phyloP scores from a whole-genome alignment of 2,113 vertebrate species.

The Gopherus evgoodei region DNA sequence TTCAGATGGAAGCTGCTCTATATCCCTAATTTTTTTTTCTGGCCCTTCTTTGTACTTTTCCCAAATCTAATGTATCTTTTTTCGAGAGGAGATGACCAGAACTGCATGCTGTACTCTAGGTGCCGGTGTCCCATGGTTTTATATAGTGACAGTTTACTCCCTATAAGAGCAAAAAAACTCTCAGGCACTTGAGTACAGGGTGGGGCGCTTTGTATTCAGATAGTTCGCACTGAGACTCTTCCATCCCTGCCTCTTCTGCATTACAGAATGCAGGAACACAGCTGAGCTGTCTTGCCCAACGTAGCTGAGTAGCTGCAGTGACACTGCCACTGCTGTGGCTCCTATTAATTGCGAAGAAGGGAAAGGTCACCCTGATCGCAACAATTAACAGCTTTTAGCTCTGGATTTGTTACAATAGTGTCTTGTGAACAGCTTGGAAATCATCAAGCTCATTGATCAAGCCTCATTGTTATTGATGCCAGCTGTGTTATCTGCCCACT shows the following conservation, averaged over 20 bases:
- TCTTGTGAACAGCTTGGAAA: not conserved
- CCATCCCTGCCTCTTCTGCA: not conserved
- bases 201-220: rapidly evolving
- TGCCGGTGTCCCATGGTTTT: not conserved
- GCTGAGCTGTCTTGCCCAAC: not conserved
- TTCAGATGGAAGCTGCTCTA: not conserved
- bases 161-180: not conserved
- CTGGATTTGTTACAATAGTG: not conserved
- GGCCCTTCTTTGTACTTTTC: not conserved
- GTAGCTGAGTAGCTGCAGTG: not conserved
- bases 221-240: not conserved
- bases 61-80: not conserved
- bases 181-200: rapidly evolving
- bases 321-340: rapidly evolving
- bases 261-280: too few relatives aligned
- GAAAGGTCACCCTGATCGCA: not conserved
- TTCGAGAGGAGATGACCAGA: not conserved
- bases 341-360: not conserved
- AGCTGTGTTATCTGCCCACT: not conserved
- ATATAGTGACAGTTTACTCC: not conserved
- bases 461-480: not conserved
- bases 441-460: not conserved
- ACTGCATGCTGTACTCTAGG: not conserved
- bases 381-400: rapidly evolving
- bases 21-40: not conserved